Evolutionary conservation across 2,888 invertebrate species (phyloP).

Genomic region (Chesias legatella): DNA sequence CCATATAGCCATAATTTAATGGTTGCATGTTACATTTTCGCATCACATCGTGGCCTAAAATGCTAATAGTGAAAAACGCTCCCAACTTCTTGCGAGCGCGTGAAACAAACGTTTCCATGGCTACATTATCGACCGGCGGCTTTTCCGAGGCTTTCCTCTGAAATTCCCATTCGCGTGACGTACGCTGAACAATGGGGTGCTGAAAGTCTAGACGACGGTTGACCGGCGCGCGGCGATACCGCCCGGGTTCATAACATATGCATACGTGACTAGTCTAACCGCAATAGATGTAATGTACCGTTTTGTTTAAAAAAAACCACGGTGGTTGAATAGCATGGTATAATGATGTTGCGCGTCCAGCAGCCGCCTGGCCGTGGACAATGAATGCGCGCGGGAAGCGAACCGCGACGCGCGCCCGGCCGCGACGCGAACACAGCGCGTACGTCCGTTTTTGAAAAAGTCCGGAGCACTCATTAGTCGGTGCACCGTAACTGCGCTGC

Average conservation of each 20-base stretch:
- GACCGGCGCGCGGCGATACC: slow-evolving; percentile 22
- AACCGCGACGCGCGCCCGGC: slow-evolving; percentile 62
- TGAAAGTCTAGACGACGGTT: slow-evolving; percentile 51
- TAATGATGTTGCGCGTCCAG: slow-evolving; percentile 47
- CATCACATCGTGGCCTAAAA: slow-evolving; percentile 68
- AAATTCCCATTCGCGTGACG: slow-evolving; percentile 72
- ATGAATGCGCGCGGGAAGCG: slow-evolving; percentile 71
- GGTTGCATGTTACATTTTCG: slow-evolving; percentile 46
- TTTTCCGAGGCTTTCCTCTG: slow-evolving; percentile 74
- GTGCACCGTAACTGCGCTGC: slow-evolving; percentile 70
- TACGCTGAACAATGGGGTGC: slow-evolving; percentile 64
- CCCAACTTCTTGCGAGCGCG: slow-evolving; percentile 57
- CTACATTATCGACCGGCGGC: slow-evolving; percentile 75
- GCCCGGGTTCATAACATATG: slow-evolving; percentile 26
- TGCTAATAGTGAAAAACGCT: slow-evolving; percentile 68
- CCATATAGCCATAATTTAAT: slow-evolving; percentile 32
- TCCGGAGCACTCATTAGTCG: slow-evolving; percentile 64
- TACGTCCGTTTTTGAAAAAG: slow-evolving; percentile 67
- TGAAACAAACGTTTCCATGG: slow-evolving; percentile 75
- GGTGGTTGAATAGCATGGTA: slow-evolving; percentile 41
- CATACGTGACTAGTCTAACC: slow-evolving; percentile 34
- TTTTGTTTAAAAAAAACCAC: slow-evolving; percentile 43
- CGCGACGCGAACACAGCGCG: slow-evolving; percentile 50
- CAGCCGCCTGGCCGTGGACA: slow-evolving; percentile 51
- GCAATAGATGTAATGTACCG: slow-evolving; percentile 34